phyloP scores from a whole-genome alignment of 2,797 vertebrate genomes.

The Cirrhinus molitorella region DNA sequence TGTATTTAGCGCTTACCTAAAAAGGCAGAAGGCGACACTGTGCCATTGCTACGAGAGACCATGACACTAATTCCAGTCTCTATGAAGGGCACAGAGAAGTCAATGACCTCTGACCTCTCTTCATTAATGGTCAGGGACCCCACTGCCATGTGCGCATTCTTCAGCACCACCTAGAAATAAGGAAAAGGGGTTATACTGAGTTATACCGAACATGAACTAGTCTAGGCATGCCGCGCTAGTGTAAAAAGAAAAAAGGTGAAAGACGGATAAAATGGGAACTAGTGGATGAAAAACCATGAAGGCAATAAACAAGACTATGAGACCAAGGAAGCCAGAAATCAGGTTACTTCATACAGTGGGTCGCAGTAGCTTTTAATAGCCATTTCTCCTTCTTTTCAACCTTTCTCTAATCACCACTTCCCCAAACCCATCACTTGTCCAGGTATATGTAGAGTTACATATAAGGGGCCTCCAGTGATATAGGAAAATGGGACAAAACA shows the following conservation, averaged over 20 bases:
- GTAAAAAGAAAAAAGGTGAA: constrained; percentile 16
- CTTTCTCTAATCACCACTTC: constrained; percentile 30
- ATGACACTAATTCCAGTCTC: constrained; percentile 99
- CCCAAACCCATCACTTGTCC: constrained; percentile 50
- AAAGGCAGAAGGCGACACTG: constrained; percentile 97
- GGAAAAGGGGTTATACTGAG: neutral
- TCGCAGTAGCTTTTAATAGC: constrained; percentile 59
- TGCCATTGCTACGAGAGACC: constrained; percentile 99
- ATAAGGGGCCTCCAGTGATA: constrained; percentile 61
- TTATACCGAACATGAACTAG: neutral
- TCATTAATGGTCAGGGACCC: constrained; percentile 98
- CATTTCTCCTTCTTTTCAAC: constrained; percentile 33
- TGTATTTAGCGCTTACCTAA: constrained; percentile 81
- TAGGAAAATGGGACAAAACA: constrained; percentile 69
- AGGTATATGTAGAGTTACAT: constrained; percentile 73
- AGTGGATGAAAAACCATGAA: constrained; percentile 1
- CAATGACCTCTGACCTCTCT: constrained; percentile 95
- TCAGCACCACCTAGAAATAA: constrained; percentile 86
- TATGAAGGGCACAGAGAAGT: constrained; percentile 99
- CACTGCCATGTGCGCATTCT: constrained; percentile 98
- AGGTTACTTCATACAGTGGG: constrained; percentile 61
- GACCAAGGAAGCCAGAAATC: constrained; percentile 28
- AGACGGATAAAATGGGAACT: constrained; percentile 8
- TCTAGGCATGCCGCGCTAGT: neutral
- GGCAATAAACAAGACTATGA: neutral